These are phyloP conservation scores for Manduca sexta DNA, from an alignment of 1,140 invertebrate species.

Conservation along the genomic window DNA sequence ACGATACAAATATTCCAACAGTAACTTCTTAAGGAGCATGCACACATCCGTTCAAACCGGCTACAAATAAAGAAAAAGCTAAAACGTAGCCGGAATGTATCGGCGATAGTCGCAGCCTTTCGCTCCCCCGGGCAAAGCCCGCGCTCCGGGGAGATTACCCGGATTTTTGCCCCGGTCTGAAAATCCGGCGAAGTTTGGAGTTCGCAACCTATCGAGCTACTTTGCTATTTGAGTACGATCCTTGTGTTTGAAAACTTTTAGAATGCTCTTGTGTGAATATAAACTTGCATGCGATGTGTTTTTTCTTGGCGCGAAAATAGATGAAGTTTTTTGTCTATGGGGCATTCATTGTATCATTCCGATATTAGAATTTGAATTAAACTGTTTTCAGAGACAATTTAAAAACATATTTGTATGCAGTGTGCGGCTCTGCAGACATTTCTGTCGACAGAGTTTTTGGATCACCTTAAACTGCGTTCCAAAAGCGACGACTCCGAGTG, in stretches of 20 bases:
- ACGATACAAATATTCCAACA: no score
- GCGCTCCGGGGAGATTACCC: constrained; percentile 10
- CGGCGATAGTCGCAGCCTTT: neutral
- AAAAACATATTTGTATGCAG: no score
- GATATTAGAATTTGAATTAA: no score
- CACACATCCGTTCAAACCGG: neutral
- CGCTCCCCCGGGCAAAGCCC: constrained; percentile 14
- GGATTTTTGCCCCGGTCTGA: constrained; percentile 16
- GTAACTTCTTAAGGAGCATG: no score
- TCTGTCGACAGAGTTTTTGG: no score
- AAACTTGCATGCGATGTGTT: neutral
- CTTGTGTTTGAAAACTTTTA: constrained; percentile 15
- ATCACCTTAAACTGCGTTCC: no score
- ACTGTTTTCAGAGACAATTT: no score
- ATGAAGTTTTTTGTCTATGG: no score
- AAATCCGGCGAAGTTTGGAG: constrained; percentile 14
- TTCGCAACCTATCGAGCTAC: constrained; percentile 15
- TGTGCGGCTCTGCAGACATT: no score
- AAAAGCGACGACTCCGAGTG: no score
- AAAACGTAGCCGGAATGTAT: neutral
- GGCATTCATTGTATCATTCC: no score
- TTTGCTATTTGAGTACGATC: constrained; percentile 13
- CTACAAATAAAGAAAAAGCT: neutral
- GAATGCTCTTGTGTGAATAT: constrained; percentile 13
- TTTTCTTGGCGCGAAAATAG: neutral